Evolutionary conservation across 2,888 invertebrate genomes (phyloP).

Genomic region (Norana najaformis): DNA sequence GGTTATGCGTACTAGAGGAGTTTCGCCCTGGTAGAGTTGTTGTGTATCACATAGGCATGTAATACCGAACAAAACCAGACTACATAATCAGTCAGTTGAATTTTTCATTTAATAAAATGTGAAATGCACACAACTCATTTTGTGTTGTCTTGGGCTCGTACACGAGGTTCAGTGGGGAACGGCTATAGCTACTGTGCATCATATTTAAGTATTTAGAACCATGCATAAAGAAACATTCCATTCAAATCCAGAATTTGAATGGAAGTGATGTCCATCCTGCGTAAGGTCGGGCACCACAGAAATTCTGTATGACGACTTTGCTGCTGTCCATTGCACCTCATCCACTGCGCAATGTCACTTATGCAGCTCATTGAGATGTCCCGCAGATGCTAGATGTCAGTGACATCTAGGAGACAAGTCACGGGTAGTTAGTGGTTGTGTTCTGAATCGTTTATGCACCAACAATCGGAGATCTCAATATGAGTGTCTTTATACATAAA

Average conservation of each 20-base stretch:
- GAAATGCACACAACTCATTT: background rate
- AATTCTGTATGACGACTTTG: background rate
- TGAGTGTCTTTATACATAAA: too few relatives aligned
- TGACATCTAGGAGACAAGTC: too few relatives aligned
- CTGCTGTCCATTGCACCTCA: background rate
- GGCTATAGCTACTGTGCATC: too few relatives aligned
- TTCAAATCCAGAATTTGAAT: too few relatives aligned
- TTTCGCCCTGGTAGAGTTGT: background rate
- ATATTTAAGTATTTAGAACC: too few relatives aligned
- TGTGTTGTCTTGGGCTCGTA: too few relatives aligned
- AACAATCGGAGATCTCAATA: too few relatives aligned
- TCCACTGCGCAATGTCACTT: background rate
- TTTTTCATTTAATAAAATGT: background rate
- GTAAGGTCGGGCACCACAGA: too few relatives aligned
- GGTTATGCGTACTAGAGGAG: background rate
- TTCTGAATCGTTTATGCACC: too few relatives aligned
- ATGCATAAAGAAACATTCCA: too few relatives aligned
- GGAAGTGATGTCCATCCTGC: too few relatives aligned
- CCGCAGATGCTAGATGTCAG: background rate
- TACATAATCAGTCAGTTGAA: background rate
- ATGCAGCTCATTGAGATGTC: background rate
- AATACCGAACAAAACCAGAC: background rate
- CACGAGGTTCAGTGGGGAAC: background rate
- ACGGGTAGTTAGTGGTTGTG: too few relatives aligned
- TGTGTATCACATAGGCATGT: background rate